Base-by-base conservation (phyloP, 2,888 invertebrate species). In the Blera fallax region DNA sequence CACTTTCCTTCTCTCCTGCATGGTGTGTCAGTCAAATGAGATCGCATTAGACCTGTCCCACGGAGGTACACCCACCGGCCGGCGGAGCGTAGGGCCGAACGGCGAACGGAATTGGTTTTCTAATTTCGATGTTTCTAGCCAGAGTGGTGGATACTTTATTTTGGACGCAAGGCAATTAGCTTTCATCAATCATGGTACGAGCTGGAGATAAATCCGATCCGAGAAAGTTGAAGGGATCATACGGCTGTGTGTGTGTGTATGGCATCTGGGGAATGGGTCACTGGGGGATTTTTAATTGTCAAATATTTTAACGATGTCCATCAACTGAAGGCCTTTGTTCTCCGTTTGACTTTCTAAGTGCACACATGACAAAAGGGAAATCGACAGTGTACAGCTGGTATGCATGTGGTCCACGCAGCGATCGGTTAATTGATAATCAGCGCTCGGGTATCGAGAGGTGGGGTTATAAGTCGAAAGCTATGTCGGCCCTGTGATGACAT, bases 151-250 rank as follows among this genome's bases (percentile, higher is more conserved):
- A 58, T 80, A 65, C 64, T 72, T 80, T 82, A 73, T 73, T 87
- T 87, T 87, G 85, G 88, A 88, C 80, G 88, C 88, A 83, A 81
- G 69, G 87, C 89, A 90, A 90, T 90, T 90, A 89, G 90, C 89
- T 90, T 90, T 90, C 90, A 90, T 90, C 90, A 90, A 90, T 90
- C 90, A 90, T 69, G 34, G 52, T 62, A 54, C 24, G 7, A n/a
- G 48, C 50, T 16, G 56, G 10, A 64, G 74, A 70, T 76, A 64
- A 79, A 80, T 84, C 84, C 74, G 84, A 80, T 84, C 84, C 74
- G 84, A 65, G 84, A 84, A 84, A 84, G 84, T 84, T 84, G 70
- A 74, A 65, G 70, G 76, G 73, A 62, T 67, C 54, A 50, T 54
- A 52, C 29, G 24, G 24, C 24, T 24, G 24, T 24, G 24, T 3